phyloP scores from a whole-genome alignment of 2,888 invertebrate species.

The Agrypnus murinus region DNA sequence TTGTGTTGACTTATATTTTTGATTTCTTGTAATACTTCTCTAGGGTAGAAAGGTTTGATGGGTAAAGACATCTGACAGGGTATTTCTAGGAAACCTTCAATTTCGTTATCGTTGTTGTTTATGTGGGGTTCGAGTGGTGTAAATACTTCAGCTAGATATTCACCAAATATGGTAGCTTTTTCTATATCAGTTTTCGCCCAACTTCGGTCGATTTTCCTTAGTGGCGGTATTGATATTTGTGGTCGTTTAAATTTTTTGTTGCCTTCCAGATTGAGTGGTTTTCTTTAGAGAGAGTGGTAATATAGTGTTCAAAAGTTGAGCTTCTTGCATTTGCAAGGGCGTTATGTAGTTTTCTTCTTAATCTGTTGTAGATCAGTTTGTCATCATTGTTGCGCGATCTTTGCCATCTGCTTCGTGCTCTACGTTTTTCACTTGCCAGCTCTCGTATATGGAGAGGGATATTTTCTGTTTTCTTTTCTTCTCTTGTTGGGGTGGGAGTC shows the following conservation, averaged over 20 bases:
- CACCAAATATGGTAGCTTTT: too few species aligned
- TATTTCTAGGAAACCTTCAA: too few species aligned
- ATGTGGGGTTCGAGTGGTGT: too few species aligned
- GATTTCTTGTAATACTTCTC: too few species aligned
- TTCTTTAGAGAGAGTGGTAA: background rate
- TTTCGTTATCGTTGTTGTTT: too few species aligned
- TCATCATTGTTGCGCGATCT: conserved; percentile 13
- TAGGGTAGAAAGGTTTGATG: too few species aligned
- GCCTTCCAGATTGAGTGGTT: conserved; percentile 13
- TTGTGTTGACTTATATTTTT: too few species aligned
- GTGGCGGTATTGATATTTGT: conserved; percentile 9
- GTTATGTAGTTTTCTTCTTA: background rate
- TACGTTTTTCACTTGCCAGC: conserved; percentile 6
- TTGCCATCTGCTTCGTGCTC: conserved; percentile 24
- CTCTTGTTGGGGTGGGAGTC: background rate
- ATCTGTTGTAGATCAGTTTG: conserved; percentile 20
- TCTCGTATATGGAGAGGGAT: background rate
- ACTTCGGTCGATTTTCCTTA: background rate
- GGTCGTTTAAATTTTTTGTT: conserved; percentile 12
- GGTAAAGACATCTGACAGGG: too few species aligned
- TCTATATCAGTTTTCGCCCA: too few species aligned
- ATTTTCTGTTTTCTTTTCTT: background rate
- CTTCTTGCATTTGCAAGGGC: conserved; percentile 2
- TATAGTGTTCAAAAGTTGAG: conserved; percentile 8
- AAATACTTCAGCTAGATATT: too few species aligned